These are phyloP conservation scores for Metopolophium dirhodum DNA, from an alignment of 1,140 invertebrate genomes.

Conservation along the genomic window DNA sequence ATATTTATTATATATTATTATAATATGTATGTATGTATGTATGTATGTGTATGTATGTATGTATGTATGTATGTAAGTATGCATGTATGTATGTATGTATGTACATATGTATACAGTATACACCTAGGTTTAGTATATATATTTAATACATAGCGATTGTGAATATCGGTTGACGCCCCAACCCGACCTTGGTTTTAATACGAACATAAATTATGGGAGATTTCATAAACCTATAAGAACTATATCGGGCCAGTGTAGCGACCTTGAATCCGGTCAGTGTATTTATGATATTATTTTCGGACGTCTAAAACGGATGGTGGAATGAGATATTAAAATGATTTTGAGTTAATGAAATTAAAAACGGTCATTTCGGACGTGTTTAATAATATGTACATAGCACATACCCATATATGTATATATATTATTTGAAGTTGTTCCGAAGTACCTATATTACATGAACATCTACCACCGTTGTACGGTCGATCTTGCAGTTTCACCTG, in stretches of 20 bases:
- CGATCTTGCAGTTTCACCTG: background rate
- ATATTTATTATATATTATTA: no score
- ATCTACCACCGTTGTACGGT: background rate
- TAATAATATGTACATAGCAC: background rate
- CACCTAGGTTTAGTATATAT: background rate
- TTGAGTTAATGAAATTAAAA: background rate
- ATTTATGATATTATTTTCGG: background rate
- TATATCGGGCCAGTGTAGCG: background rate
- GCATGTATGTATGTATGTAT: background rate
- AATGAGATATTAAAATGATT: background rate
- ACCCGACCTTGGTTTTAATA: constrained; percentile 31
- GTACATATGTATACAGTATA: background rate
- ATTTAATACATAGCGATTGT: background rate
- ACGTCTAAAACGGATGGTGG: background rate
- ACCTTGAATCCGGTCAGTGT: constrained; percentile 46
- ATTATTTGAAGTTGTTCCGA: background rate
- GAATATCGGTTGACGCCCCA: constrained; percentile 49
- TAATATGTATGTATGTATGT: no score
- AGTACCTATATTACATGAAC: background rate
- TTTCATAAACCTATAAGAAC: constrained; percentile 20
- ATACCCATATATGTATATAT: background rate
- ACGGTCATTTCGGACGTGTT: background rate
- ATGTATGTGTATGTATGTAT: background rate
- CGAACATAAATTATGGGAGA: background rate
- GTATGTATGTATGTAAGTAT: background rate